Conservation (phyloP, 2,797 vertebrate species). For the Acanthiza pusilla region DNA sequence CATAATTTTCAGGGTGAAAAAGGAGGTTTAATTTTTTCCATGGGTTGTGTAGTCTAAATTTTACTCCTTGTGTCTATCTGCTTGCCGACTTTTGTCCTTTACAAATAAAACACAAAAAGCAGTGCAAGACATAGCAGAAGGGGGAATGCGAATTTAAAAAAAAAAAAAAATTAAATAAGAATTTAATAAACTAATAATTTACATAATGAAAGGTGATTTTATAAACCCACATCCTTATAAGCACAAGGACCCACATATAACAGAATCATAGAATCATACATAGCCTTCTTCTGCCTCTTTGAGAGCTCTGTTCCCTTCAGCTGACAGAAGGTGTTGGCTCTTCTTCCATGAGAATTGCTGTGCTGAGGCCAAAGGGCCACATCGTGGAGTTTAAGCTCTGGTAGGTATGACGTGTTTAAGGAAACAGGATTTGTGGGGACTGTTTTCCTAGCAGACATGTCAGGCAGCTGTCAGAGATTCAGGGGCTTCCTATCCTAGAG, state of each 20-base stretch:
- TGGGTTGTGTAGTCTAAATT: background rate
- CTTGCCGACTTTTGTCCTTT: background rate
- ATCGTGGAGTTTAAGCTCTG: background rate
- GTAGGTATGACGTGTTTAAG: background rate
- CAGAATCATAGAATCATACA: background rate
- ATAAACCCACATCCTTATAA: background rate
- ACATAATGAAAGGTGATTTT: background rate
- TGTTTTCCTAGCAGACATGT: background rate
- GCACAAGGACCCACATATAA: background rate
- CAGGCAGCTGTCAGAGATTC: background rate
- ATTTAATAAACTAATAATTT: background rate
- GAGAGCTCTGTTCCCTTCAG: background rate
- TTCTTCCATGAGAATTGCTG: background rate
- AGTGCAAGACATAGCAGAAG: background rate
- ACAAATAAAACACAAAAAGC: background rate
- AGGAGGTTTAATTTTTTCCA: background rate
- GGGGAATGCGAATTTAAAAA: background rate
- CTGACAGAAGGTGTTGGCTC: background rate
- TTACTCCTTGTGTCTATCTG: background rate
- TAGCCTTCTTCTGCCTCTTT: fast-evolving
- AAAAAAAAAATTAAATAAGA: background rate
- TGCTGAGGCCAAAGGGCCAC: background rate
- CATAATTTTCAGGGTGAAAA: background rate
- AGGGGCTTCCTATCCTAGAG: background rate
- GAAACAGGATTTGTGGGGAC: background rate